Base-by-base conservation (phyloP, 2,888 invertebrate genomes). In the Limnephilus rhombicus region DNA sequence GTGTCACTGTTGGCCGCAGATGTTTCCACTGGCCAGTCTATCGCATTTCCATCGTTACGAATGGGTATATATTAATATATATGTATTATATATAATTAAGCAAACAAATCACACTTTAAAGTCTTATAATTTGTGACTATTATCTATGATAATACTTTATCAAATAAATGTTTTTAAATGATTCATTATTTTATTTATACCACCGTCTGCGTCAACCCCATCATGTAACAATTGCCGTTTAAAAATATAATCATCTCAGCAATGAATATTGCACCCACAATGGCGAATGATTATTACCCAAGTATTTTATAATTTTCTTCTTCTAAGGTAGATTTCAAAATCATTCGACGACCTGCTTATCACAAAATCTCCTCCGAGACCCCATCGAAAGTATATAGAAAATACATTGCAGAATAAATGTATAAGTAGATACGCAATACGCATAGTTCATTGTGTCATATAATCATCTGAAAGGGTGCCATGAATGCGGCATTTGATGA, bases 101-200 rank as follows among this genome's bases (percentile, higher is more conserved):
- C 80, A 91, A 91, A 37, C 89, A 91, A 93, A 93, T 86, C 83
- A 91, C 93, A 90, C 89, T 93, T 93, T 92, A 92, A 92, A 91
- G 91, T 91, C 91, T 92, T 91, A 92, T 91, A 90, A 93, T 93
- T 93, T 93, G 93, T 93, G 93, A 93, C 92, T 93, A 92, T 93
- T 93, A 91, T 93, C 92, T 93, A 93, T 93, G 93, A 93, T 93
- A 93, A 93, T 93, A 93, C 89, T 93, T 82, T 92, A 92, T 87
- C 91, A 93, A 93, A 94, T 94, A 94, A 94, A 94, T 94, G 93
- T 93, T 94, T 94, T 92, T 93, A 94, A 94, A 94, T 92, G 92
- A 87, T 68, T 68, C n/a, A 68, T 68, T 68, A 68, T 68, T 68
- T 68, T 68, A 68, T 68, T 68, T 9, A n/a, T 68, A 68, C 53